Percentiles rank a stretch among this genome's conserved stretches.
Evolutionary conservation across 1,140 invertebrate species (phyloP).

Genomic region (Caenorhabditis inopinata): DNA sequence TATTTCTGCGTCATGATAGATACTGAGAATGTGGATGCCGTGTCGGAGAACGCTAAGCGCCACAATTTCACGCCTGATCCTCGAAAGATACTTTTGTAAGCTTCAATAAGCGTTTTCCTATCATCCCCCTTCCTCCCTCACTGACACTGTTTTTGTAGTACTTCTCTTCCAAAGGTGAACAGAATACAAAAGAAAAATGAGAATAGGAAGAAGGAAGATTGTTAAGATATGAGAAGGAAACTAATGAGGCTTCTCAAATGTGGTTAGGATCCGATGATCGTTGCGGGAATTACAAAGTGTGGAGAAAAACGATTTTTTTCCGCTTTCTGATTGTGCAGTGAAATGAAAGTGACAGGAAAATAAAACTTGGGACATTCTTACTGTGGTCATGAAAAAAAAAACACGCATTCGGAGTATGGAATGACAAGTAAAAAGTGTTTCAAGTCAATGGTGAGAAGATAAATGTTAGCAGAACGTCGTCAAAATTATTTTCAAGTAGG

Average conservation of each 20-base stretch:
- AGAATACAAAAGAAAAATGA: not conserved
- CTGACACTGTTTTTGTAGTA: not conserved
- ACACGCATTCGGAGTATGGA: too few relatives aligned
- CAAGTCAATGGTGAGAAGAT: too few relatives aligned
- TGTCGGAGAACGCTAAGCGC: not conserved
- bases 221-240: slow-evolving; percentile 13
- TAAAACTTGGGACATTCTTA: too few relatives aligned
- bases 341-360: too few relatives aligned
- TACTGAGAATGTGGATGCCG: not conserved
- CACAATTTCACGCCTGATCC: slow-evolving; percentile 24
- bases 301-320: not conserved
- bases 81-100: slow-evolving; percentile 28
- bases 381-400: too few relatives aligned
- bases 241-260: slow-evolving; percentile 31
- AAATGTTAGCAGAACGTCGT: too few relatives aligned
- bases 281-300: not conserved
- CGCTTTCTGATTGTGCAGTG: not conserved
- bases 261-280: slow-evolving; percentile 2
- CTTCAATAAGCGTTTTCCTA: slow-evolving; percentile 11
- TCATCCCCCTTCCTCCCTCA: not conserved
- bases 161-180: not conserved
- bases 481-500: too few relatives aligned
- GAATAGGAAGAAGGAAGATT: slow-evolving; percentile 21
- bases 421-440: too few relatives aligned
- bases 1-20: not conserved